A percentile compares a stretch with the other conserved stretches of the same genome.
phyloP scores from a whole-genome alignment of 2,888 invertebrate species.

The Xestia xanthographa region DNA sequence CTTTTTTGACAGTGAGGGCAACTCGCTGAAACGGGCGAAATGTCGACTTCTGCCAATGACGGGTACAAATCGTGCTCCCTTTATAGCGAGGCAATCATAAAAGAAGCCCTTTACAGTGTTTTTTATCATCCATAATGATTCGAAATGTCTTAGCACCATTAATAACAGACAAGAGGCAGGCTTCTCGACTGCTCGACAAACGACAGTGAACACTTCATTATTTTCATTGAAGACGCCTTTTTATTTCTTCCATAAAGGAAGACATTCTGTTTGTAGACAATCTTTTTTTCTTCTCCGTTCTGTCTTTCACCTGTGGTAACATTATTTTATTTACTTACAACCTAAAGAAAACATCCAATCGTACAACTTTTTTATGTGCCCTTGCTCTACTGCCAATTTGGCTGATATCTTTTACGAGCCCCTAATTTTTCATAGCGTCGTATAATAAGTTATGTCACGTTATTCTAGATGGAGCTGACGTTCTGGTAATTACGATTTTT shows the following conservation, averaged over 20 bases:
- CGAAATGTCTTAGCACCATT: neutral
- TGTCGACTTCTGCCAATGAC: constrained; percentile 62
- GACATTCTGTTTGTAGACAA: neutral
- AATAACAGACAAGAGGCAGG: neutral
- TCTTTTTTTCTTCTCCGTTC: neutral
- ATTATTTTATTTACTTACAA: neutral
- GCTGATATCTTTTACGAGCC: constrained; percentile 30
- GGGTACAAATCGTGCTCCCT: constrained; percentile 72
- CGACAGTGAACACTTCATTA: neutral
- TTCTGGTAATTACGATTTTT: neutral
- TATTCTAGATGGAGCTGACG: neutral
- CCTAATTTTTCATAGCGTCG: neutral
- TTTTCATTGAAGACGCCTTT: neutral
- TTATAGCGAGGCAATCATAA: constrained; percentile 69
- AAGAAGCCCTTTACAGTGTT: constrained; percentile 60
- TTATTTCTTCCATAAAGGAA: neutral
- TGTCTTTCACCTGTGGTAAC: neutral
- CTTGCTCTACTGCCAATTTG: neutral
- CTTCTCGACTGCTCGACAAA: neutral
- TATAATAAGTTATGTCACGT: neutral
- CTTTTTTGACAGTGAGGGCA: constrained; percentile 14
- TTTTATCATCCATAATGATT: neutral
- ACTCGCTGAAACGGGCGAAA: constrained; percentile 5
- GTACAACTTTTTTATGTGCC: neutral
- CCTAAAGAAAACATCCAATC: neutral